Evolutionary conservation across 35 echinoderm and acorn worm genomes (phyloP).

Genomic region (Heliocidaris tuberculata): DNA sequence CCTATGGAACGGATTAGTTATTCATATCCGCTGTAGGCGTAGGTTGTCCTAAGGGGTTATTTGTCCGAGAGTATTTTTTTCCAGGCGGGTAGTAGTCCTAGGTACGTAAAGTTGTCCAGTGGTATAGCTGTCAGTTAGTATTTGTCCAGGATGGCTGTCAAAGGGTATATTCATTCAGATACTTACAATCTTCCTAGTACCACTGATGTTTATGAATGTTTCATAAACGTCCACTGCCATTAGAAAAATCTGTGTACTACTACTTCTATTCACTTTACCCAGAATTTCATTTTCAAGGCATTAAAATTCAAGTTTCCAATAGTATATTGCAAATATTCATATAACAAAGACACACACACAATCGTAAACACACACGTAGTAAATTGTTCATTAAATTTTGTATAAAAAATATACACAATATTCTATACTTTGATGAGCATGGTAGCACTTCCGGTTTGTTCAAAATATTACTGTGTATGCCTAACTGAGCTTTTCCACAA

Average conservation of each 20-base stretch:
- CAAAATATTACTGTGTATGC: neutral
- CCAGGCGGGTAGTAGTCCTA: neutral
- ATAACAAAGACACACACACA: neutral
- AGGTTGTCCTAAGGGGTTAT: too few species aligned
- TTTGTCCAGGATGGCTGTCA: too few species aligned
- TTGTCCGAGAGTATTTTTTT: too few species aligned
- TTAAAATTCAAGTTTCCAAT: neutral
- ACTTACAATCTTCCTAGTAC: too few species aligned
- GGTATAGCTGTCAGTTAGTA: too few species aligned
- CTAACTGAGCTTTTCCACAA: too few species aligned
- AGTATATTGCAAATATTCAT: neutral
- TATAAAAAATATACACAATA: constrained; percentile 8
- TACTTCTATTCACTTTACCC: neutral
- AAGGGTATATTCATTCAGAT: too few species aligned
- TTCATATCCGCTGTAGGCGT: too few species aligned
- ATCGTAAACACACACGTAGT: constrained; percentile 10
- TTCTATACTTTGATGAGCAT: neutral
- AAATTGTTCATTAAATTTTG: neutral
- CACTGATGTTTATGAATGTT: too few species aligned
- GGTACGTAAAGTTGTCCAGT: neutral
- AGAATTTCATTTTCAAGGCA: neutral
- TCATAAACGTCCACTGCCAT: too few species aligned
- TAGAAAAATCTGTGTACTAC: neutral
- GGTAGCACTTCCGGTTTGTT: neutral
- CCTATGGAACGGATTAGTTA: too few species aligned